Base-by-base conservation (phyloP, 2,888 invertebrate species). In the Euspilapteryx auroguttella region DNA sequence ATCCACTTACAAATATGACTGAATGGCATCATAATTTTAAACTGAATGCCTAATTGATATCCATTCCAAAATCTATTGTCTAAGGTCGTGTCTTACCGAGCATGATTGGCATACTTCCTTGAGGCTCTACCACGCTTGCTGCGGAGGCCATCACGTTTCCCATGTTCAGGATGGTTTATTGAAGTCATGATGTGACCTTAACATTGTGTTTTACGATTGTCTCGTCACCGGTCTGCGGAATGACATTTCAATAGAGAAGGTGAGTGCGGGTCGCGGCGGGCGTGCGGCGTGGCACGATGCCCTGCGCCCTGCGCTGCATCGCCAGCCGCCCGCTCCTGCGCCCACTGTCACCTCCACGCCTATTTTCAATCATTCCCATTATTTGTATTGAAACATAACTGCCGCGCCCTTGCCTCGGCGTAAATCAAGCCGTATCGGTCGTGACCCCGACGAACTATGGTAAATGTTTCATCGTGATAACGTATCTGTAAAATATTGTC, bases 121-220 rank as follows among this genome's bases (percentile, higher is more conserved):
- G 55, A 46, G 59, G 53, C 59, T 57, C 56, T 43, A 17, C 17
- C 5, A 5, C 8, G 50, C 54, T 55, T 54, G 54, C 58, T 53
- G 27, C 27, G 11, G 47, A 57, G 53, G 8, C 5, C 57, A 58
- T 69, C 71, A 75, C 71, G 71, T 66, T 71, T 66, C 50, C 56
- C 48, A 55, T 69, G 69, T 71, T 68, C 49, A 44, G 59, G 55
- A 64, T 71, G 58, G 66, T 71, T 73, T 73, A 73, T 73, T 64
- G 71, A 69, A 71, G 73, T 64, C 69, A 71, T 71, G 71, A 64
- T 71, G 58, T 65, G 71, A 71, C 71, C 73, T 69, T 68, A 68
- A 71, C 71, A 65, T 71, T 69, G 64, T 71, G 59, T 63, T 69
- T 65, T 69, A 66, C 66, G 68, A 75, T 73, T 71, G 71, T 63